A percentile compares a stretch with the other conserved stretches of the same genome.
Conservation (phyloP, 2,797 vertebrate species). For the Chrosomus eos region DNA sequence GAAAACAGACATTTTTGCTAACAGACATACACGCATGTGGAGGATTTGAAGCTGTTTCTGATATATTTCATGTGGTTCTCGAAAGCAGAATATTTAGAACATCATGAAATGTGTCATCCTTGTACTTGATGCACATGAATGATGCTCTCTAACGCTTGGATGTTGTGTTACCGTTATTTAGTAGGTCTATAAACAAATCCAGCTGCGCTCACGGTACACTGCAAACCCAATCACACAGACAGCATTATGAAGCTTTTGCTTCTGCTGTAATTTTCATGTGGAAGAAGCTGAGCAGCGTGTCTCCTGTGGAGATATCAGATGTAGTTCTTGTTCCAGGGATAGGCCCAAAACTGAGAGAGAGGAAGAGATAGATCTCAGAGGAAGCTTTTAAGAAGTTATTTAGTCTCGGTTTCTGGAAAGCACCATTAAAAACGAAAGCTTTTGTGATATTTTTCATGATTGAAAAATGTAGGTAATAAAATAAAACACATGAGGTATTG, state of each 20-base stretch:
- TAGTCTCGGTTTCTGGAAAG: slow-evolving; percentile 38
- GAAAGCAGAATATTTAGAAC: slow-evolving; percentile 10
- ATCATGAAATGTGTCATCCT: slow-evolving; percentile 7
- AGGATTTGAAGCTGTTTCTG: not conserved
- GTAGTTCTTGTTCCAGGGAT: slow-evolving; percentile 18
- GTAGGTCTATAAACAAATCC: slow-evolving; percentile 22
- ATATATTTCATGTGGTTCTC: slow-evolving; percentile 12
- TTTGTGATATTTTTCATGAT: slow-evolving; percentile 38
- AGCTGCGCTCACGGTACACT: slow-evolving; percentile 33
- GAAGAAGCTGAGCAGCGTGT: slow-evolving; percentile 40
- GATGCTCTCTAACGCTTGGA: not conserved
- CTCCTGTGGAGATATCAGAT: slow-evolving; percentile 29
- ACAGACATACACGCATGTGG: not conserved
- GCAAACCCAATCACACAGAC: slow-evolving; percentile 33
- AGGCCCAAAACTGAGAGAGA: slow-evolving; percentile 5
- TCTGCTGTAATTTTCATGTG: slow-evolving; percentile 25
- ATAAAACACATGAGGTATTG: slow-evolving; percentile 35
- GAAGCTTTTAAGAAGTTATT: slow-evolving; percentile 45
- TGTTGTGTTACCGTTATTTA: slow-evolving; percentile 26
- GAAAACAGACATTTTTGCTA: slow-evolving; percentile 17
- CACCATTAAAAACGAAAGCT: slow-evolving; percentile 26
- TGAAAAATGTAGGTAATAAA: slow-evolving; percentile 38
- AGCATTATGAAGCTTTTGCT: slow-evolving; percentile 19
- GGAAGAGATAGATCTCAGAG: slow-evolving; percentile 34
- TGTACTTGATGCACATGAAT: not conserved